These are phyloP conservation scores for Phenacoccus solenopsis DNA, from an alignment of 1,140 invertebrate species.

Conservation along the genomic window DNA sequence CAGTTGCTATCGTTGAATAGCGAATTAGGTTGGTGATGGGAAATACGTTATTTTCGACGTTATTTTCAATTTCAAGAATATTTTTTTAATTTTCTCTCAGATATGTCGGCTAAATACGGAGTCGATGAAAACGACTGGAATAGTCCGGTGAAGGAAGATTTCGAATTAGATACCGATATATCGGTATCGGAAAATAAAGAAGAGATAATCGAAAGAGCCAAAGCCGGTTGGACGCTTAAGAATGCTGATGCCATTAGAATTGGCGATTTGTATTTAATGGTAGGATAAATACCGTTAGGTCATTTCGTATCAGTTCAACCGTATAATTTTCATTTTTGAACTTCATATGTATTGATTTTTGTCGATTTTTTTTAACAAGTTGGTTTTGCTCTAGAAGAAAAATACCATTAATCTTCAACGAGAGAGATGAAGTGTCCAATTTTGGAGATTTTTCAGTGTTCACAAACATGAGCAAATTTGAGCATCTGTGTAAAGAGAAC, in stretches of 20 bases:
- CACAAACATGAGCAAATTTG: no score
- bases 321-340: background rate
- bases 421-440: no score
- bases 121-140: background rate
- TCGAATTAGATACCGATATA: conserved; percentile 17
- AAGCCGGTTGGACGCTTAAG: conserved; percentile 61
- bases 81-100: background rate
- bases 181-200: conserved; percentile 22
- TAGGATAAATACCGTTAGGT: conserved; percentile 31
- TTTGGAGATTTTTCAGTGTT: no score
- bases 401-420: no score
- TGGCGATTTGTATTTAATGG: conserved; percentile 82
- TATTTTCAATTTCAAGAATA: background rate
- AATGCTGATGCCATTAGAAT: conserved; percentile 65
- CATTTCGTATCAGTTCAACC: background rate
- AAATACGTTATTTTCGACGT: background rate
- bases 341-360: conserved; percentile 7
- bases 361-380: conserved; percentile 1
- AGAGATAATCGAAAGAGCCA: conserved; percentile 44
- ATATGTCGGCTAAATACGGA: background rate
- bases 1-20: background rate
- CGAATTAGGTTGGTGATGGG: background rate
- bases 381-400: no score
- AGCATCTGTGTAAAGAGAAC: no score
- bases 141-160: conserved; percentile 32